Percentiles rank a stretch among this genome's conserved stretches.
These are phyloP conservation scores for Erethizon dorsatum DNA, from an alignment of 2,797 vertebrate species.

Conservation along the genomic window DNA sequence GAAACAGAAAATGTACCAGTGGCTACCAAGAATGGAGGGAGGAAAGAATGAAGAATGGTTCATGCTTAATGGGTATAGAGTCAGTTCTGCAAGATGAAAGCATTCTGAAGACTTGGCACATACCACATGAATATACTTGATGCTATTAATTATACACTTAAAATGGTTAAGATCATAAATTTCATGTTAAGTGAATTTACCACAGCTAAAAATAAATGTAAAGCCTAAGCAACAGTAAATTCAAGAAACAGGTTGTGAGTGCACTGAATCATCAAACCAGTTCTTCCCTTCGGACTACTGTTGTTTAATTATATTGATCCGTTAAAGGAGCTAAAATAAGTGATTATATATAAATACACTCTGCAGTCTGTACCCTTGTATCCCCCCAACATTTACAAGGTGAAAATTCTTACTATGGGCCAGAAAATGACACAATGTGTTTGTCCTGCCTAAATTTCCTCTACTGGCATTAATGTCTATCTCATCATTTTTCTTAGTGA, in stretches of 20 bases:
- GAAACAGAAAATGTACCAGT: not conserved
- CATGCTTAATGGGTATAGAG: not conserved
- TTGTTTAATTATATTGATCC: not conserved
- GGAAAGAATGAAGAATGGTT: not conserved
- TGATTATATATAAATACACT: not conserved
- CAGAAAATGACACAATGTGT: not conserved
- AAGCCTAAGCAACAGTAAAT: not conserved
- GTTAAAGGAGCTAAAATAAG: slow-evolving; percentile 7
- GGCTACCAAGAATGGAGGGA: not conserved
- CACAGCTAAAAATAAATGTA: not conserved
- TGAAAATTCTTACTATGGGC: not conserved
- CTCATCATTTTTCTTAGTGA: not conserved
- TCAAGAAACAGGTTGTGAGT: not conserved
- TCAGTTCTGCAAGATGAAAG: not conserved
- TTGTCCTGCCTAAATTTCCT: slow-evolving; percentile 8
- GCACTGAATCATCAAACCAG: not conserved
- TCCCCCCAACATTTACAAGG: not conserved
- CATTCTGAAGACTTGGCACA: not conserved
- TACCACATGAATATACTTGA: not conserved
- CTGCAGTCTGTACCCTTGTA: not conserved
- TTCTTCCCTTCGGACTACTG: not conserved
- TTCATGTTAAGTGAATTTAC: not conserved
- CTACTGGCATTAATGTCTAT: not conserved
- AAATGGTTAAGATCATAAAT: not conserved
- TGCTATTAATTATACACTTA: not conserved